Evolutionary conservation across 2,888 invertebrate species (phyloP).

Genomic region (Phania funesta): DNA sequence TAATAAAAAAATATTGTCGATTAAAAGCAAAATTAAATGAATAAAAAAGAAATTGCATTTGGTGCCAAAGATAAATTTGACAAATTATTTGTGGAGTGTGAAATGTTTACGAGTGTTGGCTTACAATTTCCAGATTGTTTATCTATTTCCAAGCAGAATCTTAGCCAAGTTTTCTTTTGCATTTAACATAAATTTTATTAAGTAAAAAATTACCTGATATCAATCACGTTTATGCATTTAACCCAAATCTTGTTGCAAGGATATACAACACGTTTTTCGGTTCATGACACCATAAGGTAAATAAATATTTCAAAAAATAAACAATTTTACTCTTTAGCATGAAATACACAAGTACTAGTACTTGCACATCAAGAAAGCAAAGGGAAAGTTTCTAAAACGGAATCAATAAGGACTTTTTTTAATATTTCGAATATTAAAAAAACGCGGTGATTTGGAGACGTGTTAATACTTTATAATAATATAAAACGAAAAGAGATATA

Average conservation of each 20-base stretch:
- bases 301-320: slow-evolving; percentile 16
- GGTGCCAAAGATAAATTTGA: slow-evolving; percentile 47
- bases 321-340: not conserved
- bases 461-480: no score
- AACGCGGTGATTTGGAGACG: no score
- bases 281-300: slow-evolving; percentile 57
- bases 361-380: not conserved
- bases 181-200: slow-evolving; percentile 2
- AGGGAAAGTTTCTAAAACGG: not conserved
- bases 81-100: slow-evolving; percentile 48
- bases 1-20: not conserved
- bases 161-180: slow-evolving; percentile 12
- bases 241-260: slow-evolving; percentile 40
- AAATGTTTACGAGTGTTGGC: slow-evolving; percentile 38
- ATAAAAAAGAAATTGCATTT: slow-evolving; percentile 10
- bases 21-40: not conserved
- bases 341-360: not conserved
- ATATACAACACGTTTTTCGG: slow-evolving; percentile 53
- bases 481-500: no score
- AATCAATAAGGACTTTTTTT: no score
- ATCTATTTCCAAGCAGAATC: slow-evolving; percentile 10
- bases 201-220: not conserved
- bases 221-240: slow-evolving; percentile 12
- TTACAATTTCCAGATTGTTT: slow-evolving; percentile 25
- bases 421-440: no score